Evolutionary conservation across 2,113 vertebrate genomes (phyloP).

Genomic region (Anoplopoma fimbria): DNA sequence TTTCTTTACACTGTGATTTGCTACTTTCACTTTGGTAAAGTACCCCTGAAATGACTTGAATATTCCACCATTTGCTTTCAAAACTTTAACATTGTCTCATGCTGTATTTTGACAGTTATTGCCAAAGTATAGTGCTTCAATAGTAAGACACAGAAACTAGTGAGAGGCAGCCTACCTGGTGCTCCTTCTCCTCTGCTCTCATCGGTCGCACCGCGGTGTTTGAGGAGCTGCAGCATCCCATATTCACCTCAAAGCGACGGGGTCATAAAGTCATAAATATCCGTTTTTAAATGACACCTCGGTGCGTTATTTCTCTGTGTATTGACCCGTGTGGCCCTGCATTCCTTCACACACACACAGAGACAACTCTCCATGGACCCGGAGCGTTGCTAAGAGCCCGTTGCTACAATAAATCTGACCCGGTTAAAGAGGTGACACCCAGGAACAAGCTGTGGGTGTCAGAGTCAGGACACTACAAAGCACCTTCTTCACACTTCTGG

Average conservation of each 20-base stretch:
- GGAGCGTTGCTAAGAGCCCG: slow-evolving; percentile 76
- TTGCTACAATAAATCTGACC: slow-evolving; percentile 86
- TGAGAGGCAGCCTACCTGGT: slow-evolving; percentile 68
- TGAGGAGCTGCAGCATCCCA: slow-evolving; percentile 81
- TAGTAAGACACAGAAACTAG: not conserved
- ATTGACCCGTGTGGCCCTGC: slow-evolving; percentile 22
- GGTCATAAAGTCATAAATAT: slow-evolving; percentile 20
- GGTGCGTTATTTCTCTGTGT: not conserved
- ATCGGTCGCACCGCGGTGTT: slow-evolving; percentile 69
- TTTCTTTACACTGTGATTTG: not conserved
- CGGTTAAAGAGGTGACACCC: slow-evolving; percentile 54
- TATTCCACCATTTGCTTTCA: not conserved
- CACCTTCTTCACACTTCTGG: not conserved
- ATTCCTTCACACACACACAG: slow-evolving; percentile 73
- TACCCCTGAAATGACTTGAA: not conserved
- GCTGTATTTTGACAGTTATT: not conserved
- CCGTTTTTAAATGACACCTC: not conserved
- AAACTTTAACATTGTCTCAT: not conserved
- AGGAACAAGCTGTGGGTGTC: slow-evolving; percentile 16
- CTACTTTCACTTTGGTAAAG: not conserved
- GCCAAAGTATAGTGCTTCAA: no score
- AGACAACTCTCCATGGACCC: slow-evolving; percentile 65
- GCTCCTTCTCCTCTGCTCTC: slow-evolving; percentile 35
- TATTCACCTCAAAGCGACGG: slow-evolving; percentile 49
- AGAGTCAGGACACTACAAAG: not conserved